A percentile compares a stretch with the other conserved stretches of the same genome.
Conservation (phyloP, 2,113 vertebrate species). For the Buteo buteo region DNA sequence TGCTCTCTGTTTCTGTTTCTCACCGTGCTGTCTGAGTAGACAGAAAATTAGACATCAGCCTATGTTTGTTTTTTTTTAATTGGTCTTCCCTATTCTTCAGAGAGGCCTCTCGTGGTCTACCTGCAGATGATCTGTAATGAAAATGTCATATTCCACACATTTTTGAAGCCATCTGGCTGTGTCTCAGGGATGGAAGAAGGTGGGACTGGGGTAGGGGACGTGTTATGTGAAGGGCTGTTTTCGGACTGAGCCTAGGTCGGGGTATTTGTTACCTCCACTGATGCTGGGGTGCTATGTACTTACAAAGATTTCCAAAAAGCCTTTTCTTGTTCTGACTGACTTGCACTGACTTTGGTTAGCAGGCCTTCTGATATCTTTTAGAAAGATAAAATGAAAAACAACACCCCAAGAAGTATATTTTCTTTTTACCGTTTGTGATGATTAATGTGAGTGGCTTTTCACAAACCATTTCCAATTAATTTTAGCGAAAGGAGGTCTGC, state of each 20-base stretch:
- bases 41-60: neutral
- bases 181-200: neutral
- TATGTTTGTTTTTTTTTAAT: neutral
- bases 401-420: neutral
- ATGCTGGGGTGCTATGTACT: neutral
- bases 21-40: neutral
- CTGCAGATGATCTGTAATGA: neutral
- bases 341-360: neutral
- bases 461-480: constrained; percentile 45
- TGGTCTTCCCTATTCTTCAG: neutral
- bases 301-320: neutral
- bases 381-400: neutral
- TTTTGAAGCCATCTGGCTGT: neutral
- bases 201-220: rapidly evolving
- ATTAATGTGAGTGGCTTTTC: constrained; percentile 39
- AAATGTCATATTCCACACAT: neutral
- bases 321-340: neutral
- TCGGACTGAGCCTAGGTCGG: neutral
- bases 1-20: neutral
- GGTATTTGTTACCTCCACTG: neutral
- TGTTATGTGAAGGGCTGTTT: neutral
- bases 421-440: neutral
- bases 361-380: neutral
- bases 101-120: neutral
- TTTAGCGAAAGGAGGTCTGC: neutral